phyloP scores from a whole-genome alignment of 2,888 invertebrate species.

The Phasia obesa region DNA sequence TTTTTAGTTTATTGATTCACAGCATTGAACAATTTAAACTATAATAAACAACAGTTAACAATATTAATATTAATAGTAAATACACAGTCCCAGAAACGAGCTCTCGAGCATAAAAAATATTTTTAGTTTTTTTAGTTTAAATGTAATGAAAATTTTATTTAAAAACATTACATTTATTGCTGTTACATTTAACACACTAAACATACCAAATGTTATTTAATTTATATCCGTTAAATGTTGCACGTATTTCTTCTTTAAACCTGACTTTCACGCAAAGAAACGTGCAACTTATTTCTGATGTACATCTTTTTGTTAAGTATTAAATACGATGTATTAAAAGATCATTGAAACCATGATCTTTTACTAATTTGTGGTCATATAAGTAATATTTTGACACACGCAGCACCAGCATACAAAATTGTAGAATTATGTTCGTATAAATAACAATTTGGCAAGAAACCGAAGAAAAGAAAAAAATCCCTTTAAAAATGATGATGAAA shows the following conservation, averaged over 20 bases:
- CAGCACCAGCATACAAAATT: constrained; percentile 22
- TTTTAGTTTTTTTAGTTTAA: no score
- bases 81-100: no score
- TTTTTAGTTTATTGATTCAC: no score
- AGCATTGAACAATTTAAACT: no score
- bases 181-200: background rate
- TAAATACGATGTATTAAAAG: constrained; percentile 47
- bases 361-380: constrained; percentile 67
- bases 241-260: constrained; percentile 1
- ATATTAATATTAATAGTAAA: no score
- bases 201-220: background rate
- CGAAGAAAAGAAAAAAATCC: constrained; percentile 8
- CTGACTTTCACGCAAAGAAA: background rate
- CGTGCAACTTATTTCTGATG: background rate
- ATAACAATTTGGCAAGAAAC: background rate
- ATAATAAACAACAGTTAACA: no score
- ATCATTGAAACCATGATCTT: constrained; percentile 54
- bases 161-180: background rate
- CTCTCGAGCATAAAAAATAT: no score
- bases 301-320: background rate
- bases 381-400: constrained; percentile 55
- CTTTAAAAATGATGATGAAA: constrained; percentile 46
- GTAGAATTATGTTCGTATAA: constrained; percentile 1
- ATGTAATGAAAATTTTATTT: no score
- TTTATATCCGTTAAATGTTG: constrained; percentile 8